Conservation (phyloP, 2,888 invertebrate genomes). For the Mesorhabditis spiculigera region DNA sequence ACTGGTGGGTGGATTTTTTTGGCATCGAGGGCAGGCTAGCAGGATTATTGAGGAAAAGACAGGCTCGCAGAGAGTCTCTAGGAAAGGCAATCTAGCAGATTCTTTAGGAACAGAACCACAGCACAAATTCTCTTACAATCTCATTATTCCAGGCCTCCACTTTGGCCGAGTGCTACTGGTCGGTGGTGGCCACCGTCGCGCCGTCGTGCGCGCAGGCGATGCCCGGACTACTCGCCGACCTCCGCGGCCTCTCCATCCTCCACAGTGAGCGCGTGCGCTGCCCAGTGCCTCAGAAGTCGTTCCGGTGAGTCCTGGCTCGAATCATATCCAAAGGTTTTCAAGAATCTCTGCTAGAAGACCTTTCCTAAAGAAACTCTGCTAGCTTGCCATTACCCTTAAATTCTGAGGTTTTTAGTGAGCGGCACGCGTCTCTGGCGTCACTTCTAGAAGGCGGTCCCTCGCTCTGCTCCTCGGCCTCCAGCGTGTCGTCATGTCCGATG, state of each 20-base stretch:
- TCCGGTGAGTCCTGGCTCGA: background rate
- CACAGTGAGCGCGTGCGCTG: constrained; percentile 27
- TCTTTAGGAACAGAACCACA: too few species aligned
- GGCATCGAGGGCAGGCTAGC: background rate
- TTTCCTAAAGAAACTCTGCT: too few species aligned
- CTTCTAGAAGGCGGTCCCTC: background rate
- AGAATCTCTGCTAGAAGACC: too few species aligned
- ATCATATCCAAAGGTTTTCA: too few species aligned
- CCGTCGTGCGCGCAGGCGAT: constrained; percentile 8
- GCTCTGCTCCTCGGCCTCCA: background rate
- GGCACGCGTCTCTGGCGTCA: background rate
- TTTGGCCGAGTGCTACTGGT: background rate
- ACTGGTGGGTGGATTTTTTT: background rate
- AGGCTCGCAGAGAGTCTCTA: too few species aligned
- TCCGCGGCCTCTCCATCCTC: constrained; percentile 27
- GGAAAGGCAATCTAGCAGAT: too few species aligned
- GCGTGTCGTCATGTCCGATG: background rate
- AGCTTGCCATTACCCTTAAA: background rate
- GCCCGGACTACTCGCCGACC: constrained; percentile 25
- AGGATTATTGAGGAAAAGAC: background rate
- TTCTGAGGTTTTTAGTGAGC: background rate
- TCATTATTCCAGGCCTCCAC: background rate
- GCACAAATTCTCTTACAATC: too few species aligned
- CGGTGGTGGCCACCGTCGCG: background rate
- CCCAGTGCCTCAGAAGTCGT: constrained; percentile 3